phyloP scores from a whole-genome alignment of 2,113 vertebrate genomes.

The Platysternon megacephalum region DNA sequence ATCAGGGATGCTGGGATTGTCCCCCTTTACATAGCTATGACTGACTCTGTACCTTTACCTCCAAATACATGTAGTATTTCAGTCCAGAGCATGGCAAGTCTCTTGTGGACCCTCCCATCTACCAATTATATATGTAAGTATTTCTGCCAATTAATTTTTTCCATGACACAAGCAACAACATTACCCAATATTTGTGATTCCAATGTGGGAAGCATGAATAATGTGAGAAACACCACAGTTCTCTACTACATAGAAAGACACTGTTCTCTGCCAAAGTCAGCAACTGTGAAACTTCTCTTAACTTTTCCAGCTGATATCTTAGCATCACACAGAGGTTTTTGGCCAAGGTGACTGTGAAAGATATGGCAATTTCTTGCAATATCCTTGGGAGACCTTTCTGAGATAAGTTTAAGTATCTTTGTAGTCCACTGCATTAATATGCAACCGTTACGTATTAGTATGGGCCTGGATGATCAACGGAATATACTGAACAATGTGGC shows the following conservation, averaged over 20 bases:
- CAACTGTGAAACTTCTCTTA: conserved; percentile 50
- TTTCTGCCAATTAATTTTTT: conserved; percentile 22
- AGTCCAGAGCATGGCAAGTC: not conserved
- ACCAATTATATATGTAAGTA: not conserved
- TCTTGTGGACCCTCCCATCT: not conserved
- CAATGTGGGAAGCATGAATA: conserved; percentile 62
- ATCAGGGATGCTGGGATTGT: conserved; percentile 9
- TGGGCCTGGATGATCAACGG: not conserved
- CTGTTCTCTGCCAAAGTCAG: conserved; percentile 70
- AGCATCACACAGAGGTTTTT: conserved; percentile 9
- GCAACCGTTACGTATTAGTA: not conserved
- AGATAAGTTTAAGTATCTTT: not conserved
- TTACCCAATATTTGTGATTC: conserved; percentile 50
- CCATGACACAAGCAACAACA: conserved; percentile 49
- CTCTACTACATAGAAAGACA: conserved; percentile 43
- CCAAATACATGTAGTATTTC: not conserved
- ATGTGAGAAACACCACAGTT: conserved; percentile 47
- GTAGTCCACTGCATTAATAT: not conserved
- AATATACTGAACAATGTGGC: not conserved
- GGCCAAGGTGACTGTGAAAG: not conserved
- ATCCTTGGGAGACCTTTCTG: not conserved
- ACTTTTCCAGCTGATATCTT: conserved; percentile 30
- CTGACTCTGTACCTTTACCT: not conserved
- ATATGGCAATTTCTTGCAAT: not conserved
- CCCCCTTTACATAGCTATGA: not conserved